Evolutionary conservation across 2,113 vertebrate genomes (phyloP).

Genomic region (Bolborhynchus lineola): DNA sequence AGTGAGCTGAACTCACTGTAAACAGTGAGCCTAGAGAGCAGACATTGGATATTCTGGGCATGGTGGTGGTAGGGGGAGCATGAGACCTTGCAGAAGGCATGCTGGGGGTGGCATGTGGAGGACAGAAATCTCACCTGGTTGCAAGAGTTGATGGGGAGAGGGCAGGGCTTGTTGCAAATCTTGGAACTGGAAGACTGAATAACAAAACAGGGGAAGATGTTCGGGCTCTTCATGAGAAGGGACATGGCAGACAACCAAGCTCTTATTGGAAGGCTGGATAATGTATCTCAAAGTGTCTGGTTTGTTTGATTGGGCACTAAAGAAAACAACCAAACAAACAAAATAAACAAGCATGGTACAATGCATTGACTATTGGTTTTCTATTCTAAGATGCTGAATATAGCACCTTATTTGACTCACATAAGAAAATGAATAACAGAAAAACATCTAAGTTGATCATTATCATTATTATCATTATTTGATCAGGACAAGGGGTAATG

Average conservation of each 20-base stretch:
- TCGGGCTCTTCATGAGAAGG: not conserved
- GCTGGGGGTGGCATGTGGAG: not conserved
- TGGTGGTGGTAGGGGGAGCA: not conserved
- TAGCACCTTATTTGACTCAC: not conserved
- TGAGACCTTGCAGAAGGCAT: not conserved
- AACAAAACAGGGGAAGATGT: not conserved
- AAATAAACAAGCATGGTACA: not conserved
- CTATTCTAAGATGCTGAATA: not conserved
- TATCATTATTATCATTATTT: not conserved
- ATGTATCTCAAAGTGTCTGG: not conserved
- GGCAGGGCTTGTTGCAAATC: not conserved
- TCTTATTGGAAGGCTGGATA: not conserved
- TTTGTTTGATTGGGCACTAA: not conserved
- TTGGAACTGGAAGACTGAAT: not conserved
- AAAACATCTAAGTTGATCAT: not conserved
- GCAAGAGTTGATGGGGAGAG: not conserved
- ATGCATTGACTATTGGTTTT: not conserved
- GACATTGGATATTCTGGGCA: not conserved
- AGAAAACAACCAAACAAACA: not conserved
- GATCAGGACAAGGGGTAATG: not conserved
- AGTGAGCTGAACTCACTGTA: not conserved
- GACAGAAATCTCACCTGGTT: not conserved
- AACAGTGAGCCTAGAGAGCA: not conserved
- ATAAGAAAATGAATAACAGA: not conserved
- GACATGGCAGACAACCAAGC: not conserved